Evolutionary conservation across 2,797 vertebrate genomes (phyloP), one percentile per base, ranked within the genome.

Genomic region (Tarsius wallacei): DNA sequence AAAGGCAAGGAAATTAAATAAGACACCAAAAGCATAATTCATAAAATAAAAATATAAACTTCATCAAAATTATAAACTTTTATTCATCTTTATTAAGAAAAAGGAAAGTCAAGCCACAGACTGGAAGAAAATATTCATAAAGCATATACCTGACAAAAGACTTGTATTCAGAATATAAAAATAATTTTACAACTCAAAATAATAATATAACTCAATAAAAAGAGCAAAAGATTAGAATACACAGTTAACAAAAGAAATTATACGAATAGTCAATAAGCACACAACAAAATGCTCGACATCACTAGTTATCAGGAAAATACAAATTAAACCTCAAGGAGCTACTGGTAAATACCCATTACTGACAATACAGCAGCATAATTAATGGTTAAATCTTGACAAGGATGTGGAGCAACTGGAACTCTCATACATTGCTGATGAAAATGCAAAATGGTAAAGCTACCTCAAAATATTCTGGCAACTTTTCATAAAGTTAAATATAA

Each of bases 171-270:
- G 11, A 49, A 84, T 22, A 63, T 47, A 84, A 9, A 68, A 68
- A 26, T 21, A 84, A 51, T 71, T 87, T 71, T 59, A 71, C 10
- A 71, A 31, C 24, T 87, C 6, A 90, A 57, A 81, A 51, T 24
- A 66, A 66, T n/a, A 90, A 78, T 19, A 81, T 4, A n/a, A 59
- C 53, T 59, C 36, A 90, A 61, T 49, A 61, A 82, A 53, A 78
- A 47, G 28, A 90, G 21, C 13, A 81, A 70, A 90, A 70, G 17
- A 42, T 57, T 36, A 77, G 9, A 80, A 47, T 31, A 22, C 4
- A 90, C 24, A 68, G 36, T 71, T 90, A 49, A 80, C 26, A 68
- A 78, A 90, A 70, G 16, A 82, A 90, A 15, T 81, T 59, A 80
- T 49, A 81, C 33, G 77, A 55, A 70, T 71, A 31, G 63, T 81